These are phyloP conservation scores for Anodontia alba DNA, from an alignment of 2,888 invertebrate genomes.

Conservation along the genomic window DNA sequence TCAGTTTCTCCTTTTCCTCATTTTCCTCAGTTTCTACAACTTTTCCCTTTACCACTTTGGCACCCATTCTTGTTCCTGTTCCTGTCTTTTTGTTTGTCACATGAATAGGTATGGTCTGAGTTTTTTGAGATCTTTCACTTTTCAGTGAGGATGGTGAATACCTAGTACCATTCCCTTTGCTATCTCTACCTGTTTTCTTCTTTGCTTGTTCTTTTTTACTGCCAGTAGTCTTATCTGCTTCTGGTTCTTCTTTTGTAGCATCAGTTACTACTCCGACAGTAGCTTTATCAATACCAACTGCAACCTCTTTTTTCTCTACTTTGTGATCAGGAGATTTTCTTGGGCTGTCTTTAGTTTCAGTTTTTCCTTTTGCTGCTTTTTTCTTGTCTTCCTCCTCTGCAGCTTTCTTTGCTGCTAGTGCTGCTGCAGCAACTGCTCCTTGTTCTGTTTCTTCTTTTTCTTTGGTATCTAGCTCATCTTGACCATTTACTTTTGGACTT, in stretches of 20 bases:
- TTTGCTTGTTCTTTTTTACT: background rate
- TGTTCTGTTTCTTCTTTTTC: constrained; percentile 16
- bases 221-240: background rate
- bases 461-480: constrained; percentile 9
- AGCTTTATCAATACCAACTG: constrained; percentile 34
- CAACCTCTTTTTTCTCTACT: constrained; percentile 31
- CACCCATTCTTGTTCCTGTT: background rate
- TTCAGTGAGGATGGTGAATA: background rate
- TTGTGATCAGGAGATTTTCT: constrained; percentile 27
- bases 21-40: background rate
- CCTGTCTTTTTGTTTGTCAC: background rate
- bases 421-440: constrained; percentile 9
- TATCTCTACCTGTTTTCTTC: background rate
- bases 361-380: constrained; percentile 28
- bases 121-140: background rate
- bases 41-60: constrained; percentile 22
- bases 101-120: constrained; percentile 14
- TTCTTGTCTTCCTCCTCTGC: constrained; percentile 31
- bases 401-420: constrained; percentile 21
- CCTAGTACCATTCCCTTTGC: background rate
- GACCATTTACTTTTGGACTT: constrained; percentile 25
- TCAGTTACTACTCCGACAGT: constrained; percentile 28
- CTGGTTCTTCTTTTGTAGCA: constrained; percentile 23
- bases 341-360: constrained; percentile 18
- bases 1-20: background rate